These are phyloP conservation scores for Ypsolopha sequella DNA, from an alignment of 2,888 invertebrate genomes.

Conservation along the genomic window DNA sequence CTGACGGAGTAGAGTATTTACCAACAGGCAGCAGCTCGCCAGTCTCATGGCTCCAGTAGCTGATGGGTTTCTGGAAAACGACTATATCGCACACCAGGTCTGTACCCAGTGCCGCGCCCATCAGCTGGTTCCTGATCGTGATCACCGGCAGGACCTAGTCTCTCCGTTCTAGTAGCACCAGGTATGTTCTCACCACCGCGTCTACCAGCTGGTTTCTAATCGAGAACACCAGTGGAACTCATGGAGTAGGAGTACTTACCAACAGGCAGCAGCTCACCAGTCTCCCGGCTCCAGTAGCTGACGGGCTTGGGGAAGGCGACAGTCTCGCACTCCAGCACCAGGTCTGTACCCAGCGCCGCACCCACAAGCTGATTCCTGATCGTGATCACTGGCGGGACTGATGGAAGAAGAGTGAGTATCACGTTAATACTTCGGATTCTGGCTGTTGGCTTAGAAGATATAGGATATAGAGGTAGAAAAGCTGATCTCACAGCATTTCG, in stretches of 20 bases:
- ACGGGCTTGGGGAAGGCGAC: conserved; percentile 90
- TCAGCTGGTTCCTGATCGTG: conserved; percentile 84
- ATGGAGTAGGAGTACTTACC: conserved; percentile 60
- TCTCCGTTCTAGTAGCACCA: too few species aligned
- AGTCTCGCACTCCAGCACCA: conserved; percentile 84
- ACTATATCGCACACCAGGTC: too few species aligned
- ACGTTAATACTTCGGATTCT: too few species aligned
- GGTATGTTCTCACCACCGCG: conserved; percentile 78
- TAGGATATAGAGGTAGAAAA: too few species aligned
- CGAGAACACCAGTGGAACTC: conserved; percentile 88
- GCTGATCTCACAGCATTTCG: too few species aligned
- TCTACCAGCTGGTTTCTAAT: conserved; percentile 88
- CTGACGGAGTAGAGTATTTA: too few species aligned
- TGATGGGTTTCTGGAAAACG: too few species aligned
- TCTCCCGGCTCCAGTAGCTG: conserved; percentile 86
- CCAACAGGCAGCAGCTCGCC: too few species aligned
- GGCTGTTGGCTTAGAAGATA: too few species aligned
- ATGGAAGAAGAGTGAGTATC: neutral
- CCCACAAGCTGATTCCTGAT: conserved; percentile 88
- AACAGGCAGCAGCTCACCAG: conserved; percentile 81
- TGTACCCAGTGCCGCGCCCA: conserved; percentile 80
- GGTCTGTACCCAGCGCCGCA: conserved; percentile 79
- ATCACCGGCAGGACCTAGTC: conserved; percentile 91
- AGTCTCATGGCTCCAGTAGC: conserved; percentile 46
- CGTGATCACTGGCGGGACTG: conserved; percentile 89